Evolutionary conservation across 2,888 invertebrate genomes (phyloP), one percentile per base, ranked within the genome.

Genomic region (Meloe dianella): DNA sequence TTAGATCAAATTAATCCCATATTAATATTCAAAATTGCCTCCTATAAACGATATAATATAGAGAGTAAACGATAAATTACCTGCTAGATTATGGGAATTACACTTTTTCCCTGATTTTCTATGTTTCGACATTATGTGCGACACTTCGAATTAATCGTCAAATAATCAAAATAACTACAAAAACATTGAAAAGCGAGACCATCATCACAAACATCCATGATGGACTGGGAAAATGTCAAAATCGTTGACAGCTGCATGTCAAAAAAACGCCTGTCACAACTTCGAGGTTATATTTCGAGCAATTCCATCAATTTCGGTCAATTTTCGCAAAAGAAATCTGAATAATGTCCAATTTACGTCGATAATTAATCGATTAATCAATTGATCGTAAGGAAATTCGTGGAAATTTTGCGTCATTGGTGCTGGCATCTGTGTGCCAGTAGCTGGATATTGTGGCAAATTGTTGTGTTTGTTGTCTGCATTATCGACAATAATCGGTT

Each of bases 181-280:
- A 70, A 75, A 75, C 69, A 68, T 72, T 68, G 70, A 72, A 75
- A 74, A 69, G 72, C 72, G 78, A 77, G 76, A 76, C 80, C 81
- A 80, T 78, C 80, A 76, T 79, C 78, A 67, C 76, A 75, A 62
- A 73, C 75, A 74, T 79, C 81, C 82, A 82, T 82, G 79, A 79
- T 79, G 77, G 78, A 79, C 77, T 78, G 71, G 63, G 30, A 54
- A 14, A 17, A 41, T 6, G 17, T 7, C n/a, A 14, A 14, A 17
- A n/a, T 17, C 17, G 12, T 58, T 60, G 66, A 60, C 63, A 66
- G n/a, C 41, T 12, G 12, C 32, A 9, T 60, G 63, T 60, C 60
- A 41, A 27, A n/a, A n/a, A n/a, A n/a, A n/a, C 27, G 27, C 4
- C 4, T 27, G 27, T 27, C 27, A 27, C 54, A 64, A 54, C 22